Percentiles rank a stretch among this genome's conserved stretches.
These are phyloP conservation scores for Eremophila alpestris DNA, from an alignment of 2,797 vertebrate species.

Conservation along the genomic window DNA sequence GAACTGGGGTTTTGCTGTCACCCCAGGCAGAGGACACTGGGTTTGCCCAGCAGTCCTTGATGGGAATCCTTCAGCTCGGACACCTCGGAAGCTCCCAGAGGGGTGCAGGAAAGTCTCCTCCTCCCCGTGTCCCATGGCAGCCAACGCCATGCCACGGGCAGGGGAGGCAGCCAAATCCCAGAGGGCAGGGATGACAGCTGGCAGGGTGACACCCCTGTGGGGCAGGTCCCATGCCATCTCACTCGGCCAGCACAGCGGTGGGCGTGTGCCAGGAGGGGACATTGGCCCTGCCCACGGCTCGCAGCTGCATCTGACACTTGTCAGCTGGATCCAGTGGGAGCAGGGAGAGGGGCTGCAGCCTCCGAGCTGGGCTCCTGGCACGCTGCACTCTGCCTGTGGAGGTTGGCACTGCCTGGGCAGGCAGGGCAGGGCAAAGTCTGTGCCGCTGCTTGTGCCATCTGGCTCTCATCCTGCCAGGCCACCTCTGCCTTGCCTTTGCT, in stretches of 20 bases:
- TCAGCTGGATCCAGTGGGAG: not conserved
- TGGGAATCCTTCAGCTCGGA: not conserved
- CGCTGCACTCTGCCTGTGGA: accelerated
- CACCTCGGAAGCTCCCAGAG: not conserved
- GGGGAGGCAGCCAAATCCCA: not conserved
- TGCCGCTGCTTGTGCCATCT: not conserved
- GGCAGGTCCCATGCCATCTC: not conserved
- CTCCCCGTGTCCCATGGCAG: not conserved
- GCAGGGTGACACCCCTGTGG: not conserved
- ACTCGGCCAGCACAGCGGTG: not conserved
- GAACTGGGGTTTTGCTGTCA: not conserved
- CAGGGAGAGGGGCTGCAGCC: not conserved
- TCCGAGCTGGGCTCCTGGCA: accelerated
- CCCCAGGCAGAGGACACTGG: not conserved
- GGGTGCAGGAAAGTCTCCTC: not conserved
- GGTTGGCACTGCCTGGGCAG: not conserved
- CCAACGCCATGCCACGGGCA: not conserved
- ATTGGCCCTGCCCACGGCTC: accelerated
- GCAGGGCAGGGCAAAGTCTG: not conserved
- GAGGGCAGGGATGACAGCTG: not conserved
- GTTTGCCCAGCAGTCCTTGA: not conserved
- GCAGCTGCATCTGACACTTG: accelerated
- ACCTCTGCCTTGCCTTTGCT: not conserved
- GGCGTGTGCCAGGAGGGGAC: not conserved
- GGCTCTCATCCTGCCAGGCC: not conserved